A percentile compares a stretch with the other conserved stretches of the same genome.
Evolutionary conservation across 2,797 vertebrate genomes (phyloP).

Genomic region (Gobionotothen gibberifrons): DNA sequence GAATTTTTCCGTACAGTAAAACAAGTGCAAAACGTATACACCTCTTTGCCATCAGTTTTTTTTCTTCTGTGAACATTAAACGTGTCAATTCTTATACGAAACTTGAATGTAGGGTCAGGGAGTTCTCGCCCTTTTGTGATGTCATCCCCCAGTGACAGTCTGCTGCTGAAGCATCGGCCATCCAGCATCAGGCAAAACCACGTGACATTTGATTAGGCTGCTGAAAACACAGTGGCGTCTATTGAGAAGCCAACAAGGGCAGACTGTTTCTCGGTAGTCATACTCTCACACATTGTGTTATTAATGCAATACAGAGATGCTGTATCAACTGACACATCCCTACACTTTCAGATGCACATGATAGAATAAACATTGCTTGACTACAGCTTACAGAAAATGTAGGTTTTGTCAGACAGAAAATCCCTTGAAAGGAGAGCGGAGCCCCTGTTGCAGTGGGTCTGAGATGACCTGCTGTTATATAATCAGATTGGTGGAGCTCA

Average conservation of each 20-base stretch:
- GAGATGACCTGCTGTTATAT: constrained; percentile 74
- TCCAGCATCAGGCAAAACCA: constrained; percentile 63
- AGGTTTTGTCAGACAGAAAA: constrained; percentile 35
- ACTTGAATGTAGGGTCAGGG: constrained; percentile 28
- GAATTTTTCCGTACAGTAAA: constrained; percentile 2
- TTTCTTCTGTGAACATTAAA: not conserved
- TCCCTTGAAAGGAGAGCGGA: constrained; percentile 60
- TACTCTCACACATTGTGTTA: constrained; percentile 40
- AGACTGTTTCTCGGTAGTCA: constrained; percentile 67
- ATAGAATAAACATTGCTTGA: not conserved
- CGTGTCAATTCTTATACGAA: not conserved
- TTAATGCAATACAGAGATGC: constrained; percentile 20
- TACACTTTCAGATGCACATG: not conserved
- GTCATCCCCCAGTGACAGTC: constrained; percentile 66
- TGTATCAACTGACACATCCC: constrained; percentile 30
- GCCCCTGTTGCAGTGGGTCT: constrained; percentile 59
- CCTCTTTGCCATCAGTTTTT: constrained; percentile 13
- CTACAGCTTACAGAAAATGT: constrained; percentile 11
- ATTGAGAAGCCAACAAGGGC: constrained; percentile 79
- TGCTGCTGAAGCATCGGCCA: constrained; percentile 35
- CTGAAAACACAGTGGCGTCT: constrained; percentile 76
- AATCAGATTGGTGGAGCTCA: constrained; percentile 71
- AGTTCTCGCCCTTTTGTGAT: constrained; percentile 56
- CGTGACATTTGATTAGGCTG: constrained; percentile 79
- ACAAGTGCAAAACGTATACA: not conserved